These are phyloP conservation scores for Chaenogobius annularis DNA, from an alignment of 2,113 vertebrate species.

Conservation along the genomic window DNA sequence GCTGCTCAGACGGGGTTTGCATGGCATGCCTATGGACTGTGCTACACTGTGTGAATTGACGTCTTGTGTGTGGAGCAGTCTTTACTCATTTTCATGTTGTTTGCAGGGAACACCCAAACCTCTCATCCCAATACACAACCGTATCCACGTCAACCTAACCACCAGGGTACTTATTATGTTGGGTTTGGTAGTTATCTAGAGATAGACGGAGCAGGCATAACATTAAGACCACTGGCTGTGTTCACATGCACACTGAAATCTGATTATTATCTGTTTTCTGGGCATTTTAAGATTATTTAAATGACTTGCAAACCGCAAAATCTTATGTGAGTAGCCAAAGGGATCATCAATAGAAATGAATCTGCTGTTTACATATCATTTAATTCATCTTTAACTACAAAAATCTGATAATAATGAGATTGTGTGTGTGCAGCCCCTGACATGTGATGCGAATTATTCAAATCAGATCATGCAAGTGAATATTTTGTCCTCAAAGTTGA, in stretches of 20 bases:
- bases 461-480: background rate
- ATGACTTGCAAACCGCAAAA: too few species aligned
- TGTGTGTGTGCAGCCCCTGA: background rate
- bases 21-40: conserved; percentile 52
- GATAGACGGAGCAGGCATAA: conserved; percentile 5
- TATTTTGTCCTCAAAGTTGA: background rate
- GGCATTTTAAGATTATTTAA: too few species aligned
- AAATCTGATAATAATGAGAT: too few species aligned
- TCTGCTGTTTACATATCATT: too few species aligned
- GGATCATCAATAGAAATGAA: too few species aligned
- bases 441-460: background rate
- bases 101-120: conserved; percentile 77
- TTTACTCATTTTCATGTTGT: conserved; percentile 72
- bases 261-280: too few species aligned
- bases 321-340: too few species aligned
- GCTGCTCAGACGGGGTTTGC: conserved; percentile 47
- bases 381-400: too few species aligned
- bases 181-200: conserved; percentile 29
- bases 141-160: conserved; percentile 71
- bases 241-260: too few species aligned
- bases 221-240: background rate
- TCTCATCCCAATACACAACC: conserved; percentile 75
- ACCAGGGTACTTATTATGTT: conserved; percentile 79
- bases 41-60: conserved; percentile 25
- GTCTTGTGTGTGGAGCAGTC: conserved; percentile 49